Evolutionary conservation across 2,113 vertebrate genomes (phyloP).

Genomic region (Ornithorhynchus anatinus): DNA sequence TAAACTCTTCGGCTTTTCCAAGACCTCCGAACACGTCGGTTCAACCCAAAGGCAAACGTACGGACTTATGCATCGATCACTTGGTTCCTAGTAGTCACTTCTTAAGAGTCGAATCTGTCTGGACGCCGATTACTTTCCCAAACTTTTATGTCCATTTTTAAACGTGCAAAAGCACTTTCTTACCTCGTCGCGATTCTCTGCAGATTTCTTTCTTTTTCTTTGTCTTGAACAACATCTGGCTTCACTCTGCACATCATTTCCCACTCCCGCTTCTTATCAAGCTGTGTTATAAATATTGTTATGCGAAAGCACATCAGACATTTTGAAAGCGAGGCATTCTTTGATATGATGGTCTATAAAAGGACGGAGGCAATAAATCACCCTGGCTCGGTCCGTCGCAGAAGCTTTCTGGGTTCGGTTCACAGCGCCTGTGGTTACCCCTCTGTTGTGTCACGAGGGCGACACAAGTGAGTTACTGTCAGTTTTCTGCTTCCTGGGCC

Average conservation of each 20-base stretch:
- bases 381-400: not conserved
- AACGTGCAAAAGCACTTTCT: conserved; percentile 30
- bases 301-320: conserved; percentile 49
- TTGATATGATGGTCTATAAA: conserved; percentile 16
- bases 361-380: conserved; percentile 40
- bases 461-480: not conserved
- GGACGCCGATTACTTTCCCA: conserved; percentile 54
- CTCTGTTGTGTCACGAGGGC: not conserved
- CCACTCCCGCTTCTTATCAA: conserved; percentile 86
- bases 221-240: conserved; percentile 85
- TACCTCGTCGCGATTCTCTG: conserved; percentile 94
- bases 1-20: conserved; percentile 38
- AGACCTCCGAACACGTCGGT: conserved; percentile 41
- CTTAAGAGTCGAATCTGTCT: conserved; percentile 44
- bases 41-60: conserved; percentile 31
- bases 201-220: conserved; percentile 82
- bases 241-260: conserved; percentile 93
- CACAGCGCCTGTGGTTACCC: conserved; percentile 5
- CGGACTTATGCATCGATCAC: conserved; percentile 48
- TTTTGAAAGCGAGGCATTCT: conserved; percentile 36
- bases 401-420: not conserved
- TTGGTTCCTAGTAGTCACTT: conserved; percentile 40
- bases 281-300: conserved; percentile 74
- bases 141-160: conserved; percentile 3
- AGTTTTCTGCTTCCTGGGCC: not conserved